Evolutionary conservation across 53 echinoderm and acorn worm genomes (phyloP).

Genomic region (Crossaster papposus): DNA sequence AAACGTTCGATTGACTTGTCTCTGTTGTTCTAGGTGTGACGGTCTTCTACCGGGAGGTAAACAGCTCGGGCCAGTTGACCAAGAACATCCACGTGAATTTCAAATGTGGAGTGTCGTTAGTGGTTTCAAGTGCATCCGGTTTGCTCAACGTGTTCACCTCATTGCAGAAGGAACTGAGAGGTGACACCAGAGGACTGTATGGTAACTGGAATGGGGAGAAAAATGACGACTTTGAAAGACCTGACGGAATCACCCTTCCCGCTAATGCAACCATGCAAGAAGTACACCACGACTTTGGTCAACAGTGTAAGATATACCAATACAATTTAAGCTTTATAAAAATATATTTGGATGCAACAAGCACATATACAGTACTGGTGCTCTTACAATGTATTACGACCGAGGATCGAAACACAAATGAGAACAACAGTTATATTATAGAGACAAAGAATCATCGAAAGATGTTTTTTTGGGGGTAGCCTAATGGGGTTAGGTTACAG

Average conservation of each 20-base stretch:
- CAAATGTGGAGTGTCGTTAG: conserved; percentile 19
- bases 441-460: no score
- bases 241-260: neutral
- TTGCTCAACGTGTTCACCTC: conserved; percentile 15
- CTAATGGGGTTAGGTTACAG: no score
- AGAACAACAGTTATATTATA: no score
- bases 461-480: neutral
- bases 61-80: neutral
- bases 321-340: no score
- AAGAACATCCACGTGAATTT: conserved; percentile 13
- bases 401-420: no score
- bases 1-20: neutral
- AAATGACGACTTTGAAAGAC: conserved; percentile 4
- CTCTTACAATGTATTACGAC: no score
- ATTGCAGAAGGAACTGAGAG: neutral
- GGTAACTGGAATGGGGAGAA: conserved; percentile 29
- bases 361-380: no score
- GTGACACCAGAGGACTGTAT: conserved; percentile 24
- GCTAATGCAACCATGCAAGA: conserved; percentile 1
- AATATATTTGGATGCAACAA: no score
- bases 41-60: neutral
- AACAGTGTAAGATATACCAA: neutral
- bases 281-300: conserved; percentile 31
- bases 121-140: neutral
- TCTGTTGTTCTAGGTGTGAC: neutral